Evolutionary conservation across 2,797 vertebrate genomes (phyloP).

Genomic region (Lepidocolaptes lacrymiger): DNA sequence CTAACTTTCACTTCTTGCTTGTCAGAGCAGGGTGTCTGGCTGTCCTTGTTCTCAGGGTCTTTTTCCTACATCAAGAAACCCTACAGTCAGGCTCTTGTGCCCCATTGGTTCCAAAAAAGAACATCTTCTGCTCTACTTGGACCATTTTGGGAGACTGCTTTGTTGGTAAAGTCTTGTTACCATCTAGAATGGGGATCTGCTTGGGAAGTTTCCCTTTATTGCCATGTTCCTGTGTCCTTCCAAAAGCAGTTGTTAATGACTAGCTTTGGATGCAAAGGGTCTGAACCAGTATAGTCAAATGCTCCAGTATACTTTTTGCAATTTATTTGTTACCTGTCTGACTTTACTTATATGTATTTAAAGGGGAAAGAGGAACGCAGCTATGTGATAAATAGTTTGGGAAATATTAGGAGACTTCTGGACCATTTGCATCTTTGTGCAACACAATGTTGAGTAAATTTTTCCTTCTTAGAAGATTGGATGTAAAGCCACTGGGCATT

Average conservation of each 20-base stretch:
- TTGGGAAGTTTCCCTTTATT: background rate
- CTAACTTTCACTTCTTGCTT: background rate
- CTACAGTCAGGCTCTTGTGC: fast-evolving
- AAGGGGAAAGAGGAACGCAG: background rate
- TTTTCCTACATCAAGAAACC: background rate
- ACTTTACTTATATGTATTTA: background rate
- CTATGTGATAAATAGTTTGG: background rate
- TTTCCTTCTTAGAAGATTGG: background rate
- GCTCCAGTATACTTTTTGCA: background rate
- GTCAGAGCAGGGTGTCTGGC: background rate
- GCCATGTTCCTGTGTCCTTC: background rate
- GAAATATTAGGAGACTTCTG: background rate
- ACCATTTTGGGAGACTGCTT: background rate
- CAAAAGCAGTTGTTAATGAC: background rate
- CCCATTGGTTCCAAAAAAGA: background rate
- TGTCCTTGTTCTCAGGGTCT: background rate
- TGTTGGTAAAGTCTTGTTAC: background rate
- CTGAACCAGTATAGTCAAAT: background rate
- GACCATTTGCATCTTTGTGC: background rate
- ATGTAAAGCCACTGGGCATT: background rate
- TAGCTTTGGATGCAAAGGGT: background rate
- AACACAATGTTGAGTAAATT: background rate
- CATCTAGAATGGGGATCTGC: background rate
- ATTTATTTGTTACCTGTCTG: background rate
- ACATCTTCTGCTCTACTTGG: background rate